Evolutionary conservation across 1,140 invertebrate species (phyloP), one percentile per base, ranked within the genome.

Genomic region (Glossosoma conforme): DNA sequence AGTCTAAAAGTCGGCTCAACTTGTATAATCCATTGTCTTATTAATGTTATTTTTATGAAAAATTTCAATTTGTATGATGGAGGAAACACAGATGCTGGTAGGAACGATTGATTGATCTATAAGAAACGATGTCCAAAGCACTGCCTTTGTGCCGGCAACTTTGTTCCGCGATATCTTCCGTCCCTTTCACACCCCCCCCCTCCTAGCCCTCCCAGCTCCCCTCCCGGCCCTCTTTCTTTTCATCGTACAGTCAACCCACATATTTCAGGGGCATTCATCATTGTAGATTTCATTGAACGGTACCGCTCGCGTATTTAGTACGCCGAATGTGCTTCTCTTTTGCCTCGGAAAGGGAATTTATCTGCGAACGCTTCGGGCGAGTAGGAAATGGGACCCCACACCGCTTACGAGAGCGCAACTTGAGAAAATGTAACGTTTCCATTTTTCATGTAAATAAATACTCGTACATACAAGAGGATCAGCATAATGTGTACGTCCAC

Each of bases 321-420:
- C 55, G 50, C 55, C 45, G 55, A 57, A 52, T 57, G 55, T 57
- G 55, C 54, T 50, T 48, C 55, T 57, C 55, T 52, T 57, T 53
- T 38, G 45, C 50, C 55, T 43, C 40, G 55, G 50, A 49, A 57
- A n/a, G 42, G 55, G 50, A 57, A 57, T 57, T 57, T 57, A 57
- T 57, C 55, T 57, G 54, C 54, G 44, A 57, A 49, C 54, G 54
- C 54, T 57, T 44, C 46, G 50, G 55, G 54, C 54, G 47, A 45
- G 47, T 43, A 21, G 49, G 42, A 44, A 51, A 51, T 46, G 54
- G 49, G 22, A 13, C 19, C 30, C 36, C 32, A 44, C 19, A 13
- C 11, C 20, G 2, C 11, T 15, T n/a, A n/a, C n/a, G n/a, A n/a
- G n/a, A n/a, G n/a, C n/a, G n/a, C n/a, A n/a, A n/a, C n/a, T n/a